A percentile compares a stretch with the other conserved stretches of the same genome.
Evolutionary conservation across 2,888 invertebrate species (phyloP).

Genomic region (Drosophila multiciliata): DNA sequence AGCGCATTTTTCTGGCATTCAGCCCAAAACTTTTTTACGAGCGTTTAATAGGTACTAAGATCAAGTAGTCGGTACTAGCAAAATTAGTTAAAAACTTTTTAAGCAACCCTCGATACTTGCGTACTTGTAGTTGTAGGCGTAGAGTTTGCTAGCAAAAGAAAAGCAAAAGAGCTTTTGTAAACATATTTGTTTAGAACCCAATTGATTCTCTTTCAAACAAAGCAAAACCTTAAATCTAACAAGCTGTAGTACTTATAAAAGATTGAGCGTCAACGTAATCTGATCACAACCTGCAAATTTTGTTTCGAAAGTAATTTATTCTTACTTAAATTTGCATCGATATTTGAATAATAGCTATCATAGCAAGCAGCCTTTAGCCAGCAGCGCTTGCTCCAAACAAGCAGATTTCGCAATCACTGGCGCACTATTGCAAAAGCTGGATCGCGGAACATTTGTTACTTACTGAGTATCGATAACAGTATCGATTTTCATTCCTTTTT

Average conservation of each 20-base stretch:
- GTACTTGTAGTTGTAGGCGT: constrained; percentile 5
- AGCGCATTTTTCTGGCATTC: constrained; percentile 22
- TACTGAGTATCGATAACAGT: constrained; percentile 23
- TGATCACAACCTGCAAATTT: neutral
- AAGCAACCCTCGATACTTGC: constrained; percentile 8
- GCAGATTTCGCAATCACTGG: neutral
- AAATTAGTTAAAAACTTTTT: neutral
- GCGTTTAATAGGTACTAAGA: neutral
- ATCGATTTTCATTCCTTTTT: constrained; percentile 18
- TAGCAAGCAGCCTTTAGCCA: constrained; percentile 40
- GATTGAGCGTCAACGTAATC: neutral
- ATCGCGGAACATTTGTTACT: neutral
- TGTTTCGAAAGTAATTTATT: neutral
- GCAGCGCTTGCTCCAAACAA: neutral
- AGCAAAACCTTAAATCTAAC: constrained; percentile 8
- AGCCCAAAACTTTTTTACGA: constrained; percentile 27
- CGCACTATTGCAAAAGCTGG: constrained; percentile 19
- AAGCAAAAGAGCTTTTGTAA: constrained; percentile 37
- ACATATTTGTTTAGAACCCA: constrained; percentile 58
- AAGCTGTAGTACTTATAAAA: neutral
- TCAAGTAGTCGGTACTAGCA: neutral
- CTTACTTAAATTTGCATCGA: too few species aligned
- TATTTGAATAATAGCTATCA: neutral
- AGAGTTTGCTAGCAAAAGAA: constrained; percentile 31
- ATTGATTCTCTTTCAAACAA: constrained; percentile 48